Percentiles rank a stretch among this genome's conserved stretches.
Conservation (phyloP, 2,113 vertebrate species). For the Zosterops borbonicus region DNA sequence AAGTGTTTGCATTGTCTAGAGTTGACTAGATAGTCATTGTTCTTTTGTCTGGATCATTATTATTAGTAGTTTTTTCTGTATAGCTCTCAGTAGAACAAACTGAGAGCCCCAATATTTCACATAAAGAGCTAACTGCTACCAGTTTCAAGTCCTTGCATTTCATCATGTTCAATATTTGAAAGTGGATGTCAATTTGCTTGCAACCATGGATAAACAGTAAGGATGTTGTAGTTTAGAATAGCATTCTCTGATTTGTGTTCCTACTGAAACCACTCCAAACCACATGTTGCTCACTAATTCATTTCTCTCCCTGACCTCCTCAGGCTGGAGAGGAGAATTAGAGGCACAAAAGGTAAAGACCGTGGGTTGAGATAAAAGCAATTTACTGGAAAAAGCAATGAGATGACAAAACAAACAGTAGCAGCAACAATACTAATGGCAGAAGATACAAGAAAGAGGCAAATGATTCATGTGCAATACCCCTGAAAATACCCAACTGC, state of each 20-base stretch:
- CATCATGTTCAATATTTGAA: not conserved
- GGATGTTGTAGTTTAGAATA: not conserved
- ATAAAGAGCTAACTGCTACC: not conserved
- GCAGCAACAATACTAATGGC: not conserved
- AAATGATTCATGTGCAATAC: rapidly evolving
- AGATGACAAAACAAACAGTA: not conserved
- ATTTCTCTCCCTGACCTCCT: not conserved
- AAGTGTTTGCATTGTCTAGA: not conserved
- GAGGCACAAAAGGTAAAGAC: not conserved
- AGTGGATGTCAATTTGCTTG: not conserved
- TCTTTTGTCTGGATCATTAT: not conserved
- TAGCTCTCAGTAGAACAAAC: not conserved
- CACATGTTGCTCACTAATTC: not conserved
- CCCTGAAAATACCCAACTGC: not conserved
- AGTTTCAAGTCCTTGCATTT: not conserved
- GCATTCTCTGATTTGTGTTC: not conserved
- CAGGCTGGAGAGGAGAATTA: not conserved
- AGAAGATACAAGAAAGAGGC: not conserved
- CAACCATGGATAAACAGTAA: not conserved
- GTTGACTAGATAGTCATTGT: not conserved
- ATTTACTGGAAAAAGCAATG: not conserved
- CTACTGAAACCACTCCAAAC: not conserved
- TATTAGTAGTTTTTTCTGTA: not conserved
- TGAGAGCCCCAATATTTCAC: not conserved
- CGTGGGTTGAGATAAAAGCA: not conserved